Conservation (phyloP, 2,113 vertebrate species). For the Gymnorhina tibicen region DNA sequence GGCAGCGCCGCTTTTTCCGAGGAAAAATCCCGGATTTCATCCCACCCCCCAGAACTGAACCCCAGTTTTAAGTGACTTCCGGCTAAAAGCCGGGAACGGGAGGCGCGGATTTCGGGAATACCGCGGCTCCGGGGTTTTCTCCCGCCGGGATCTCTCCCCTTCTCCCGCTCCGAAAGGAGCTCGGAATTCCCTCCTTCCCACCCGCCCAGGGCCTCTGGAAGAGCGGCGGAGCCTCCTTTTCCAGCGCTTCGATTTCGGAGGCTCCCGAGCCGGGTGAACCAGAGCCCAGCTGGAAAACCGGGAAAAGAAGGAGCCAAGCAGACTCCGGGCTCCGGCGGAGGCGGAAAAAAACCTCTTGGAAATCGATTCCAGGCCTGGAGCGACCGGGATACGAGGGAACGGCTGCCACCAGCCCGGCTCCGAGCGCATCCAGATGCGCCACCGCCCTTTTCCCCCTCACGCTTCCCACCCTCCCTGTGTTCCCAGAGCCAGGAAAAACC, state of each 20-base stretch:
- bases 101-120: neutral
- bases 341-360: neutral
- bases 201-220: neutral
- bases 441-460: neutral
- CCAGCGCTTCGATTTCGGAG: neutral
- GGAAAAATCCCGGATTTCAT: neutral
- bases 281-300: neutral
- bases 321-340: neutral
- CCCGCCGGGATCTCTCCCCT: neutral
- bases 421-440: neutral
- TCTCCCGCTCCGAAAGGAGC: neutral
- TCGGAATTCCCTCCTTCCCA: neutral
- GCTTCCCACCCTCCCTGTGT: neutral
- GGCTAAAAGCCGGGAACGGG: neutral
- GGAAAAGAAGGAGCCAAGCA: neutral
- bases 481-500: neutral
- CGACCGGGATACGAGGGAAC: neutral
- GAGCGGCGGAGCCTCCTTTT: accelerated
- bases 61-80: neutral
- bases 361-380: neutral
- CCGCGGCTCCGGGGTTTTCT: accelerated
- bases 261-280: neutral
- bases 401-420: neutral
- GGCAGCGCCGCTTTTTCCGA: accelerated
- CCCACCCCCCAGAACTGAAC: neutral